phyloP scores from a whole-genome alignment of 2,113 vertebrate genomes.

The Centropus bengalensis region DNA sequence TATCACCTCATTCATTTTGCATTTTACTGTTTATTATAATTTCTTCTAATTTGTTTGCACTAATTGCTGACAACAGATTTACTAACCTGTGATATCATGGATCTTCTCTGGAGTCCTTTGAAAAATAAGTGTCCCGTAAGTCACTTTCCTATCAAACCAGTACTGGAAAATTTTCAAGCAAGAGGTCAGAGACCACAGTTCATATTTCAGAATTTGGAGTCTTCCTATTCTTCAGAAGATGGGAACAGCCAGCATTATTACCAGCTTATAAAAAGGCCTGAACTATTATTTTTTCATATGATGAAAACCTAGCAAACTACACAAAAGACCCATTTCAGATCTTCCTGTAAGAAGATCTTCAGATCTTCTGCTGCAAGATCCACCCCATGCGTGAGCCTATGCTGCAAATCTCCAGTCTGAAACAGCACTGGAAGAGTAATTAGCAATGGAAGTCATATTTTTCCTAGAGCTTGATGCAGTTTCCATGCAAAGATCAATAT shows the following conservation, averaged over 20 bases:
- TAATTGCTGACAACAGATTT: not conserved
- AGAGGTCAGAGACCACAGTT: not conserved
- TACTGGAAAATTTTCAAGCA: not conserved
- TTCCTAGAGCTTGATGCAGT: not conserved
- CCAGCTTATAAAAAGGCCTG: not conserved
- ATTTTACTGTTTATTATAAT: not conserved
- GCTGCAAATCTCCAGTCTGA: not conserved
- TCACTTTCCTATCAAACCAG: not conserved
- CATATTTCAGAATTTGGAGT: not conserved
- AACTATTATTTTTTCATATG: not conserved
- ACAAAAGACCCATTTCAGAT: not conserved
- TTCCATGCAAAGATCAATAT: not conserved
- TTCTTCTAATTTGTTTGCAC: not conserved
- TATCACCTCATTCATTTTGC: fast-evolving
- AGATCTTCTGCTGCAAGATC: not conserved
- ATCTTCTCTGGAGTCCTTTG: not conserved
- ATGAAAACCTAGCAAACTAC: not conserved
- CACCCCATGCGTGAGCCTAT: not conserved
- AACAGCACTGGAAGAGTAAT: not conserved
- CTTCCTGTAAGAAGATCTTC: not conserved
- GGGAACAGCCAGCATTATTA: not conserved
- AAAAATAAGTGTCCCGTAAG: not conserved
- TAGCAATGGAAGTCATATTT: not conserved
- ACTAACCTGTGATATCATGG: not conserved
- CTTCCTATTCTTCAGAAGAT: not conserved